Evolutionary conservation across 2,888 invertebrate species (phyloP).

Genomic region (Pecten maximus): DNA sequence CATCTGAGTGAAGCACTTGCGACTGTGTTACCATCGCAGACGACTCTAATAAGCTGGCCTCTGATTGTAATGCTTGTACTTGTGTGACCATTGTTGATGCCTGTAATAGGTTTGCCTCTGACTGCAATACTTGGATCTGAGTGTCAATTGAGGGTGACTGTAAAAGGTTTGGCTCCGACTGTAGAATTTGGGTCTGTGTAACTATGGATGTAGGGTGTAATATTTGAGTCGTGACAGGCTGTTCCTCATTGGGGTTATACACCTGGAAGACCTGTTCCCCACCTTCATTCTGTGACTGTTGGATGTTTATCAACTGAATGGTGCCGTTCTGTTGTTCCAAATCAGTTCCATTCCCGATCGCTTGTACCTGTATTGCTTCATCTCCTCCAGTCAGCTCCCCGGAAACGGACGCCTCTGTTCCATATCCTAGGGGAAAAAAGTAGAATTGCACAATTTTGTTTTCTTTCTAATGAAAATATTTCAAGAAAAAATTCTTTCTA

Average conservation of each 20-base stretch:
- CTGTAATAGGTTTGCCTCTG: not conserved
- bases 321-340: not conserved
- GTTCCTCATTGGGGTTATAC: not conserved
- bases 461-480: too few species aligned
- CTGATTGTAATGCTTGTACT: not conserved
- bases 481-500: too few species aligned
- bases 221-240: not conserved
- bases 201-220: not conserved
- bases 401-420: not conserved
- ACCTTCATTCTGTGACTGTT: not conserved
- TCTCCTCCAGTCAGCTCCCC: not conserved
- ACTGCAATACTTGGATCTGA: not conserved
- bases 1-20: not conserved
- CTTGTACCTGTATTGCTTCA: not conserved
- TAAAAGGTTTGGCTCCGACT: not conserved
- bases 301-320: slow-evolving; percentile 4
- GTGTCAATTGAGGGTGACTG: not conserved
- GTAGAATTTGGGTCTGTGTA: not conserved
- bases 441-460: too few species aligned
- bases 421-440: slow-evolving; percentile 14
- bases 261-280: not conserved
- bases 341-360: not conserved
- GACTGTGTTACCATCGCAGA: not conserved
- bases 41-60: not conserved
- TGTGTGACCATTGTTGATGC: not conserved